These are phyloP conservation scores for Brenthis hecate DNA, from an alignment of 2,888 invertebrate genomes.

Conservation along the genomic window DNA sequence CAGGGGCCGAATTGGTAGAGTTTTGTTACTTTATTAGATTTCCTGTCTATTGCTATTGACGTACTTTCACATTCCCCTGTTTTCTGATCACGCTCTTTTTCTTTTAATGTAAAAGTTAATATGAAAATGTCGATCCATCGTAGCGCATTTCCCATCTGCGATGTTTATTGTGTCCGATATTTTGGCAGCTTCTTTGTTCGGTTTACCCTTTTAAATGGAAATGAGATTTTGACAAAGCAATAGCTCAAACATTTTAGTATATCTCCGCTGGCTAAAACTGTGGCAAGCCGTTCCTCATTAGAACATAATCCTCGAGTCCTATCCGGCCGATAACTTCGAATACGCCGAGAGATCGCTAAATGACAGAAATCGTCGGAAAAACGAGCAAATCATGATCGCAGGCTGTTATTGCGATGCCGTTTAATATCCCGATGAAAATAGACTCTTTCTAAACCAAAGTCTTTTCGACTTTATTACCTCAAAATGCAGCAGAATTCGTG, in stretches of 20 bases:
- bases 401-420: slow-evolving; percentile 38
- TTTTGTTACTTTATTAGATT: slow-evolving; percentile 67
- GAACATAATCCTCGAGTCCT: slow-evolving; percentile 31
- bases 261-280: slow-evolving; percentile 5
- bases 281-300: slow-evolving; percentile 30
- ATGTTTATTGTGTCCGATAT: slow-evolving; percentile 26
- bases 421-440: slow-evolving; percentile 42
- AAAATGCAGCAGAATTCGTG: slow-evolving; percentile 13
- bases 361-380: slow-evolving; percentile 35
- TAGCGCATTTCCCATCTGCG: slow-evolving; percentile 25
- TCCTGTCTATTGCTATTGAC: slow-evolving; percentile 48
- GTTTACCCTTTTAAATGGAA: slow-evolving; percentile 9
- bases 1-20: slow-evolving; percentile 62
- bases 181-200: slow-evolving; percentile 19
- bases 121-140: slow-evolving; percentile 35
- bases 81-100: slow-evolving; percentile 41
- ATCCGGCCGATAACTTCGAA: slow-evolving; percentile 34
- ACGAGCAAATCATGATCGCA: slow-evolving; percentile 31
- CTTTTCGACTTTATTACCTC: slow-evolving; percentile 18
- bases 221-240: slow-evolving; percentile 15
- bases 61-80: slow-evolving; percentile 45
- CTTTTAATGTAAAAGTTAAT: slow-evolving; percentile 37
- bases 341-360: slow-evolving; percentile 34
- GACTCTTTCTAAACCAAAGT: slow-evolving; percentile 27
- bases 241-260: background rate